Evolutionary conservation across 2,797 vertebrate genomes (phyloP).

Genomic region (Acipenser transmontanus): DNA sequence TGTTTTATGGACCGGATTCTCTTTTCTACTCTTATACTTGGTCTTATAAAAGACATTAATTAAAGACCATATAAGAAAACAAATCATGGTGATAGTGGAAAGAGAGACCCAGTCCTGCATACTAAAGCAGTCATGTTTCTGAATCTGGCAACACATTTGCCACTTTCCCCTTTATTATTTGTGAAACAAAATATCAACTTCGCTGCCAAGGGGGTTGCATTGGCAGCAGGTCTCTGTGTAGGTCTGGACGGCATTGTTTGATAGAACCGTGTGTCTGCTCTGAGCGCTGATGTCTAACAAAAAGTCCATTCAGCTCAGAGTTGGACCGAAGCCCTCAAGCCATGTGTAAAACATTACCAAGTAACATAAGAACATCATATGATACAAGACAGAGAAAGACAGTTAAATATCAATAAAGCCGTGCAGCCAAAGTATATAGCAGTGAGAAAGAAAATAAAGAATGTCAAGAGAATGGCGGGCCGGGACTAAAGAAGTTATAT

Average conservation of each 20-base stretch:
- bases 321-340: conserved; percentile 34
- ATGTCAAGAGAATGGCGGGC: too few species aligned
- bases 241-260: conserved; percentile 32
- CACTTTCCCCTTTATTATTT: conserved; percentile 32
- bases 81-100: not conserved
- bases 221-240: conserved; percentile 34
- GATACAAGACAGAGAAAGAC: conserved; percentile 27
- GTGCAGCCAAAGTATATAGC: too few species aligned
- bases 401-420: not conserved
- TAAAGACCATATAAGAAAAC: not conserved
- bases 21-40: too few species aligned
- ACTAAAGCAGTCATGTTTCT: not conserved
- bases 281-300: conserved; percentile 43
- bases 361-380: conserved; percentile 26
- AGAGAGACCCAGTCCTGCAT: not conserved
- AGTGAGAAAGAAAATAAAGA: too few species aligned
- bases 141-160: conserved; percentile 15
- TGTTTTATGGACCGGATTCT: too few species aligned
- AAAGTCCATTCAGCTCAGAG: conserved; percentile 47
- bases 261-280: conserved; percentile 28
- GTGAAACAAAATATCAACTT: conserved; percentile 51
- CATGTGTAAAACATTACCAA: conserved; percentile 46
- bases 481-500: too few species aligned
- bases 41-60: too few species aligned
- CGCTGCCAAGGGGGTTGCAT: conserved; percentile 36